Evolutionary conservation across 1,140 invertebrate species (phyloP), one percentile per base, ranked within the genome.

Genomic region (Portunus trituberculatus): DNA sequence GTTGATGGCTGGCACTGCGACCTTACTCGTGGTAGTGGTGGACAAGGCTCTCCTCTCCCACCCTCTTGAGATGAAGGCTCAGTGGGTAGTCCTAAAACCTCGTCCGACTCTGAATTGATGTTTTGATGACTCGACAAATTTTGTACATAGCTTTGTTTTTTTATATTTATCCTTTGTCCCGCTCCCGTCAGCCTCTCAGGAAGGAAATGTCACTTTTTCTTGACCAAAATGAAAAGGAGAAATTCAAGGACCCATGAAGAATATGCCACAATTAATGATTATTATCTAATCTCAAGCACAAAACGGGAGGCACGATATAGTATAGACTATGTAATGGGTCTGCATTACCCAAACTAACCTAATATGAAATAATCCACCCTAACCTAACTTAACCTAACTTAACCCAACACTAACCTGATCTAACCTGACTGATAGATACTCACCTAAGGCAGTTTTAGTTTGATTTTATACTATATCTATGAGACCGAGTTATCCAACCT

Each of bases 61-160:
- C 67, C 67, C 67, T n/a, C 67, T 76, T n/a, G 67, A 90, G 48
- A 90, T 48, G 45, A 90, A 90, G 88, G n/a, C 88, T 46, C 39
- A 52, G 39, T 90, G 88, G 88, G 88, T 90, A 90, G 88, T 46
- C 88, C 88, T 90, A 90, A 90, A 90, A 46, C 48, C 88, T 46
- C 86, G 25, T 31, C 29, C n/a, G 45, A 3, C 88, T 90, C n/a
- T 90, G 88, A 90, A 90, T 90, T 90, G 88, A 90, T 90, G 88
- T 90, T 90, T 90, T 90, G 88, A 90, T 90, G 88, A 90, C 88
- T 39, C 48, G 45, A 32, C 48, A 90, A 90, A 90, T 48, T 90
- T 90, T 46, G 48, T 29, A 45, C 88, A 90, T 76, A 90, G 88
- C 48, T 48, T 48, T 31, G 25, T 31, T 90, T 45, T 45, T 48